phyloP scores from a whole-genome alignment of 2,888 invertebrate genomes.

The Colletes collaris region DNA sequence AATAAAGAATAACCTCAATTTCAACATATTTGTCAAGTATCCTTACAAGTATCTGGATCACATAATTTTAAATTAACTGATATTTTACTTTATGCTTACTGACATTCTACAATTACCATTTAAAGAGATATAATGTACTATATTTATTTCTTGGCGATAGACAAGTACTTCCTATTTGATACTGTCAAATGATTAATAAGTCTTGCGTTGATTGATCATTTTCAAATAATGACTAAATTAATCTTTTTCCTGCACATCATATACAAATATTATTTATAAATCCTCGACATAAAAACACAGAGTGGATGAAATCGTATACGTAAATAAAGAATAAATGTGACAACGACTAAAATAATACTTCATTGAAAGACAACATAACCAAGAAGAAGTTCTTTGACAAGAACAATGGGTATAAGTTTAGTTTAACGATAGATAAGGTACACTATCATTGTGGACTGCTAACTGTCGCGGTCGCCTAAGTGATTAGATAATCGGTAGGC shows the following conservation, averaged over 20 bases:
- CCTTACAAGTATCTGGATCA: neutral
- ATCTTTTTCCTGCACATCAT: neutral
- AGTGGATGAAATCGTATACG: neutral
- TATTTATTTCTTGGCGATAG: neutral
- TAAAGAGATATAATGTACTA: neutral
- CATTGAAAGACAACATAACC: conserved; percentile 57
- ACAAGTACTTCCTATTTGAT: neutral
- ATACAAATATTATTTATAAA: neutral
- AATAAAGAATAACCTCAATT: neutral
- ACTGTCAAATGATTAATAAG: conserved; percentile 1
- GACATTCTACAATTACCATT: neutral
- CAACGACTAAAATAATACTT: conserved; percentile 24
- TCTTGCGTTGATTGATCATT: neutral
- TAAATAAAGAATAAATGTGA: conserved; percentile 16
- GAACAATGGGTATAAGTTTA: conserved; percentile 41
- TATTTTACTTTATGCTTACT: neutral
- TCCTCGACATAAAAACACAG: neutral
- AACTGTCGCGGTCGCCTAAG: conserved; percentile 54
- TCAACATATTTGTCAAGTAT: neutral
- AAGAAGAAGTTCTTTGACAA: conserved; percentile 40
- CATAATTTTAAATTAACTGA: neutral
- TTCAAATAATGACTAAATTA: neutral
- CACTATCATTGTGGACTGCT: conserved; percentile 68
- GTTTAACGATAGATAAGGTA: conserved; percentile 68
- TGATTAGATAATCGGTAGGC: conserved; percentile 81